phyloP scores from a whole-genome alignment of 2,797 vertebrate species.

The Bovichtus variegatus region DNA sequence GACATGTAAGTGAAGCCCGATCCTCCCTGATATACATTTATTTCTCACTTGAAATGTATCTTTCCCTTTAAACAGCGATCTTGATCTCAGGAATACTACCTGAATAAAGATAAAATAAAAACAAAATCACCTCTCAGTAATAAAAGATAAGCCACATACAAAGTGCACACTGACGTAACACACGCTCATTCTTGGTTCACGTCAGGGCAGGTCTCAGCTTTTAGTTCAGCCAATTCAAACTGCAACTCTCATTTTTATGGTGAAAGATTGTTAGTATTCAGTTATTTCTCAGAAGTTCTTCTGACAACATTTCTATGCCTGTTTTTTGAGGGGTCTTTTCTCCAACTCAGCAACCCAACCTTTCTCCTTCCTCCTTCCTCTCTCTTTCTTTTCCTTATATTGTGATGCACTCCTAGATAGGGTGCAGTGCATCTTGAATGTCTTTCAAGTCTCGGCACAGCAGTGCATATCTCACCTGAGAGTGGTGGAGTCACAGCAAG shows the following conservation, averaged over 20 bases:
- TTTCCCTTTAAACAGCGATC: constrained; percentile 30
- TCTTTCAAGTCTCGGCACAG: constrained; percentile 74
- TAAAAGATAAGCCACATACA: constrained; percentile 41
- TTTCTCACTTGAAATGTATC: constrained; percentile 44
- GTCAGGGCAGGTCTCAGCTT: constrained; percentile 47
- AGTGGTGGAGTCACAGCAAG: constrained; percentile 55
- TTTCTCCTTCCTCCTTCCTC: constrained; percentile 20
- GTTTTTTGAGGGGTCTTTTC: constrained; percentile 23
- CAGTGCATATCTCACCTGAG: constrained; percentile 69
- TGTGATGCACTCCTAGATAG: constrained; percentile 20
- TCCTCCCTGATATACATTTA: constrained; percentile 55
- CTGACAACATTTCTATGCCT: constrained; percentile 29
- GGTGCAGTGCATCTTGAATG: constrained; percentile 39
- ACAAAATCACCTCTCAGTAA: constrained; percentile 42
- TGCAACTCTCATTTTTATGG: background rate
- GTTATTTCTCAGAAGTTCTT: constrained; percentile 44
- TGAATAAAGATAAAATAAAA: constrained; percentile 52
- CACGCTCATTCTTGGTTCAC: constrained; percentile 36
- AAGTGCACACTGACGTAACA: constrained; percentile 27
- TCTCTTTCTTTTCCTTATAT: background rate
- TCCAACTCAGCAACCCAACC: constrained; percentile 7
- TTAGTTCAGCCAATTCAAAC: constrained; percentile 28
- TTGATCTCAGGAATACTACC: constrained; percentile 45
- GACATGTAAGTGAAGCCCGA: constrained; percentile 53
- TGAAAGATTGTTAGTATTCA: constrained; percentile 49